Evolutionary conservation across 2,797 vertebrate species (phyloP).

Genomic region (Rhadinocentrus ornatus): DNA sequence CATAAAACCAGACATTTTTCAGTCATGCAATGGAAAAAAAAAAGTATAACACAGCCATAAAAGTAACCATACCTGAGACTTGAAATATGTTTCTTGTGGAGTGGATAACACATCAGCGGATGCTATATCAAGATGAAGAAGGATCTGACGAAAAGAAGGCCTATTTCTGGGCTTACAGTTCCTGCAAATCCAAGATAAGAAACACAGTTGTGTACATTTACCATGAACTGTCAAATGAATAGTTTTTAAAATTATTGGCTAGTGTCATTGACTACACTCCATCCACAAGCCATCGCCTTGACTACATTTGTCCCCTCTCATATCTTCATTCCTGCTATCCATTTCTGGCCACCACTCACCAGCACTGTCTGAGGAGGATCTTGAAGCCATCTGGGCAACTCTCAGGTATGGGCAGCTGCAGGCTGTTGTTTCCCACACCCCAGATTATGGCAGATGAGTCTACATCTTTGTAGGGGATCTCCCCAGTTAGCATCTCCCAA

Average conservation of each 20-base stretch:
- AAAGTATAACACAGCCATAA: background rate
- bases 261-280: constrained; percentile 10
- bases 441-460: constrained; percentile 98
- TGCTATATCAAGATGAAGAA: constrained; percentile 95
- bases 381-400: constrained; percentile 98
- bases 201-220: constrained; percentile 54
- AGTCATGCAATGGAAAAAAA: background rate
- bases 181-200: constrained; percentile 78
- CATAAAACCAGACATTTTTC: background rate
- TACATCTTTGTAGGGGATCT: constrained; percentile 97
- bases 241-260: constrained; percentile 27
- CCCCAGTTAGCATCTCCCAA: constrained; percentile 96
- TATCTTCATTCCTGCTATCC: background rate
- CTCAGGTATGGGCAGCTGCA: constrained; percentile 93
- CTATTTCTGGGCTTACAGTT: constrained; percentile 95
- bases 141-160: constrained; percentile 96
- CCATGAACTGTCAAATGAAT: constrained; percentile 50
- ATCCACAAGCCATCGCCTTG: constrained; percentile 13
- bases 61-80: constrained; percentile 88
- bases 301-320: constrained; percentile 16
- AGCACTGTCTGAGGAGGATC: constrained; percentile 95
- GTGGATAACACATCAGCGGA: constrained; percentile 95
- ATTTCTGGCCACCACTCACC: constrained; percentile 82
- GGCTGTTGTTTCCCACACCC: constrained; percentile 98
- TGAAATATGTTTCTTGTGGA: constrained; percentile 96